Evolutionary conservation across 2,888 invertebrate genomes (phyloP).

Genomic region (Lasioglossum lativentre): DNA sequence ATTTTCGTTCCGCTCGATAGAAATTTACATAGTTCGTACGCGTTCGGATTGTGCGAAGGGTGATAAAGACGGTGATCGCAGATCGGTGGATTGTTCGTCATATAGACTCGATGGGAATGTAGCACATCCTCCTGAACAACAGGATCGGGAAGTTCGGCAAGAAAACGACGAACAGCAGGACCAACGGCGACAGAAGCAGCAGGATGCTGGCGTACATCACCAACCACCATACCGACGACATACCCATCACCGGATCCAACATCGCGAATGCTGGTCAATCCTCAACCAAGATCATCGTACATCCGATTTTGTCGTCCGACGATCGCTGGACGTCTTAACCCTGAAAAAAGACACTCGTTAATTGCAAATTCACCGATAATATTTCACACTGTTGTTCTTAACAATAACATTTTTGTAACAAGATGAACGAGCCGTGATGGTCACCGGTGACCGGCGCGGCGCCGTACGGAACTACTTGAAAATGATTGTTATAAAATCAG

Average conservation of each 20-base stretch:
- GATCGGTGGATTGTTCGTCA: constrained; percentile 49
- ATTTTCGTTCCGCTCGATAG: not conserved
- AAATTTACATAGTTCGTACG: not conserved
- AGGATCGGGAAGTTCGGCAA: constrained; percentile 90
- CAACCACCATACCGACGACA: constrained; percentile 87
- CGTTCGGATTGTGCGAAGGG: not conserved
- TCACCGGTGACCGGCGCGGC: no score
- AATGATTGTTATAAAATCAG: no score
- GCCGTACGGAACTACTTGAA: no score
- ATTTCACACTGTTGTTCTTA: not conserved
- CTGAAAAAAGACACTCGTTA: constrained; percentile 28
- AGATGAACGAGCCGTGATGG: no score
- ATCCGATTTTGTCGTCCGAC: not conserved
- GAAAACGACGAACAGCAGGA: constrained; percentile 88
- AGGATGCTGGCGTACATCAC: constrained; percentile 88
- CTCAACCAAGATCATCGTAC: constrained; percentile 15
- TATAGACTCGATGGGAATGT: constrained; percentile 89
- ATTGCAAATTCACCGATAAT: not conserved
- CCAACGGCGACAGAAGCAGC: constrained; percentile 89
- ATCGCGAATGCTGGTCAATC: constrained; percentile 62
- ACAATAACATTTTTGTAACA: no score
- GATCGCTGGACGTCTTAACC: not conserved
- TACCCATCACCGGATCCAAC: constrained; percentile 76
- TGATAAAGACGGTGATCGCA: not conserved
- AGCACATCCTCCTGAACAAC: constrained; percentile 88